Conservation (phyloP, 2,888 invertebrate genomes). For the Cerastis leucographa region DNA sequence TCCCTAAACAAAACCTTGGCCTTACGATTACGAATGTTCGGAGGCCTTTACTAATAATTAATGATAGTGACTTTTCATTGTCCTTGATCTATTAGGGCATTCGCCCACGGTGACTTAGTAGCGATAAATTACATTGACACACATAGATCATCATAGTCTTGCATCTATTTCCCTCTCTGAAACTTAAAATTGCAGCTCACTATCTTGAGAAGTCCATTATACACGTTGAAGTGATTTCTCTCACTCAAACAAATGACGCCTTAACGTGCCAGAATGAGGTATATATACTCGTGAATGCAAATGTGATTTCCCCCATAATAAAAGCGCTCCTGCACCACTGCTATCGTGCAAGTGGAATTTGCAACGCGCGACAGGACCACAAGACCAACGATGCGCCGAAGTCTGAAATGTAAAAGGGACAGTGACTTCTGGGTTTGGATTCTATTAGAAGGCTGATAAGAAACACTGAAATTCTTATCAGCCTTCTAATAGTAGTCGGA, state of each 20-base stretch:
- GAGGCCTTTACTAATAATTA: conserved; percentile 40
- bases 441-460: too few relatives aligned
- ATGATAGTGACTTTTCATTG: conserved; percentile 33
- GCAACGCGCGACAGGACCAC: background rate
- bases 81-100: conserved; percentile 40
- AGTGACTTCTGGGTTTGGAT: too few relatives aligned
- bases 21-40: conserved; percentile 21
- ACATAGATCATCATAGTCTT: background rate
- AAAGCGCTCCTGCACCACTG: background rate
- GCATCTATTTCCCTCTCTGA: background rate
- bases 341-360: background rate
- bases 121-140: too few relatives aligned
- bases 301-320: background rate
- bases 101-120: background rate
- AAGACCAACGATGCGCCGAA: too few relatives aligned
- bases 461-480: too few relatives aligned
- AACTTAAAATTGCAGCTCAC: background rate
- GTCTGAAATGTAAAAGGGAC: too few relatives aligned
- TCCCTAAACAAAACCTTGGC: conserved; percentile 34
- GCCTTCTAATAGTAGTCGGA: too few relatives aligned
- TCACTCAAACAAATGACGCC: background rate
- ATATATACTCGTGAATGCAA: background rate
- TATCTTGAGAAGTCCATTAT: background rate
- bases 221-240: background rate
- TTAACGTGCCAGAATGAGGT: background rate